Evolutionary conservation across 2,888 invertebrate genomes (phyloP), one percentile per base, ranked within the genome.

Genomic region (Mimumesa dahlbomi): DNA sequence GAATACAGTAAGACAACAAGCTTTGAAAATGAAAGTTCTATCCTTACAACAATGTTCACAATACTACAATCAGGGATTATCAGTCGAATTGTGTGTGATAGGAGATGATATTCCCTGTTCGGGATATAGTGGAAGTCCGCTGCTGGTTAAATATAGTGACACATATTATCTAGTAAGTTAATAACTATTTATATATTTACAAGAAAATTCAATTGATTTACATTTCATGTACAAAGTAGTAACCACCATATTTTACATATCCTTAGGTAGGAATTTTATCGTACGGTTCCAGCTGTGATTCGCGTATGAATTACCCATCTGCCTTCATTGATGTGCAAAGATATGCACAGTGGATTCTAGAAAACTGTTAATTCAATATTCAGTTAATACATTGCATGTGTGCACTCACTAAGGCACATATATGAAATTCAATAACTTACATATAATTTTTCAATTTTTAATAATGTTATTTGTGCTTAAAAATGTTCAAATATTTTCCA

Each of bases 401-500:
- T 36, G n/a, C 25, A 16, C 3, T 31, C 31, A n/a, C n/a, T n/a
- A n/a, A n/a, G n/a, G n/a, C n/a, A 2, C 7, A 38, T 14, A 31
- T 5, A n/a, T 38, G 6, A 4, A 18, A 22, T 45, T 5, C 18
- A 21, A 16, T 14, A 7, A 38, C 16, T 52, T 43, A 18, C 29
- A 7, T 11, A 13, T 7, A 13, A 18, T 48, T 38, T 43, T 49
- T 43, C 22, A 14, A 2, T 34, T 13, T 0, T 9, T 0, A 4
- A 22, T 13, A 3, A 29, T 34, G 29, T 40, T 21, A 83, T 69
- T 89, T 88, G 67, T 87, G 86, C 76, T 90, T 91, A 84, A 95
- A 95, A 85, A 98, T 95, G 87, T 97, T 96, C 74, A 98, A 92
- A 90, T 97, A 96, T 91, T 97, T 97, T 38, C 98, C 98, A 81